These are phyloP conservation scores for Lasioglossum villosulum DNA, from an alignment of 2,888 invertebrate species.

Conservation along the genomic window DNA sequence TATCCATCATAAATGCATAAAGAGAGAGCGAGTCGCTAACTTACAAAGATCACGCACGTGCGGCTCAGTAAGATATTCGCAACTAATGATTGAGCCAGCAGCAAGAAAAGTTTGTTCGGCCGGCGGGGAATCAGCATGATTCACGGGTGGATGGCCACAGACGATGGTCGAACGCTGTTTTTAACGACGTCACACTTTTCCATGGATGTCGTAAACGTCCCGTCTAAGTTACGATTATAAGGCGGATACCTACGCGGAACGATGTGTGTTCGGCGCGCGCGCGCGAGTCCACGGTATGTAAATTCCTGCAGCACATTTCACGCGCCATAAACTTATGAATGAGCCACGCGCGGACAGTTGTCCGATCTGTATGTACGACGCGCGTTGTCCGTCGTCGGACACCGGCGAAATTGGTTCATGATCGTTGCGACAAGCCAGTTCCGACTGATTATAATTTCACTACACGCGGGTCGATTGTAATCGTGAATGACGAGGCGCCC, in stretches of 20 bases:
- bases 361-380: constrained; percentile 39
- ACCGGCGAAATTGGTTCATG: constrained; percentile 29
- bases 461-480: constrained; percentile 7
- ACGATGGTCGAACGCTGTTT: constrained; percentile 1
- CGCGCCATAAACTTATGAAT: constrained; percentile 69
- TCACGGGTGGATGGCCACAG: neutral
- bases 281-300: constrained; percentile 42
- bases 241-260: constrained; percentile 28
- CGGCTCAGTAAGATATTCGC: too few relatives aligned
- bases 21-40: too few relatives aligned
- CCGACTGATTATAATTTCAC: constrained; percentile 32
- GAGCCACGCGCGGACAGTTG: constrained; percentile 40
- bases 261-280: constrained; percentile 8
- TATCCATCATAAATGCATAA: too few relatives aligned
- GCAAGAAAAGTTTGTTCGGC: too few relatives aligned
- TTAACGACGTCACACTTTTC: constrained; percentile 31
- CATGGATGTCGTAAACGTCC: constrained; percentile 49
- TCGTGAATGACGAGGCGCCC: neutral
- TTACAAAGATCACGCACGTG: too few relatives aligned
- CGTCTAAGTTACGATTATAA: constrained; percentile 53
- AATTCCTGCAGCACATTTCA: constrained; percentile 62
- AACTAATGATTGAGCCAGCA: neutral
- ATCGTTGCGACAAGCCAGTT: constrained; percentile 35
- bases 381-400: constrained; percentile 9
- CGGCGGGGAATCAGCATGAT: neutral